Conservation (phyloP, 2,113 vertebrate species). For the Dipodomys ordii region DNA sequence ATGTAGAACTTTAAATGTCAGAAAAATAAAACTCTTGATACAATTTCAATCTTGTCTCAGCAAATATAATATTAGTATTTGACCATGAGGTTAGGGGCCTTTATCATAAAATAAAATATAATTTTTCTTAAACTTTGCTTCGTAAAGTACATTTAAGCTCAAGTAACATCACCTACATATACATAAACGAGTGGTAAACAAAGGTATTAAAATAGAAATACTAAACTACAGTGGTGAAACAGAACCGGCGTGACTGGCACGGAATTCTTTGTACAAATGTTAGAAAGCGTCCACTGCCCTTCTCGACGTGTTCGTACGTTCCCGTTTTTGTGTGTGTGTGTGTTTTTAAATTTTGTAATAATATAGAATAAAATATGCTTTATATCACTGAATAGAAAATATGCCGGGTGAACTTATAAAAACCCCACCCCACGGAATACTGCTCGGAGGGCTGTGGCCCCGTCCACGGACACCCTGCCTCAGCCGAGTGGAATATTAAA, state of each 20-base stretch:
- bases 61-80: slow-evolving; percentile 99
- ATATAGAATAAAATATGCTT: slow-evolving; percentile 99
- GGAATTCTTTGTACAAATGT: slow-evolving; percentile 99
- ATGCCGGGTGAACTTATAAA: slow-evolving; percentile 97
- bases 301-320: slow-evolving; percentile 96
- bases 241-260: slow-evolving; percentile 97
- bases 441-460: slow-evolving; percentile 88
- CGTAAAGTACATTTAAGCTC: slow-evolving; percentile 99
- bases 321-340: slow-evolving; percentile 82
- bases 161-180: slow-evolving; percentile 99
- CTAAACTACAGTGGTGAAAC: slow-evolving; percentile 99
- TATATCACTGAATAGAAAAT: slow-evolving; percentile 99
- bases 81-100: slow-evolving; percentile 99
- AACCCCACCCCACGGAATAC: slow-evolving; percentile 98
- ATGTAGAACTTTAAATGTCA: slow-evolving; percentile 99
- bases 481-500: slow-evolving; percentile 95
- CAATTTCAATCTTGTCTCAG: slow-evolving; percentile 99
- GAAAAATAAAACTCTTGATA: slow-evolving; percentile 99
- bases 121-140: slow-evolving; percentile 99
- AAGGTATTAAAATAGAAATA: slow-evolving; percentile 99
- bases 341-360: slow-evolving; percentile 91
- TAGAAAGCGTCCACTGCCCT: slow-evolving; percentile 96
- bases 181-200: slow-evolving; percentile 99
- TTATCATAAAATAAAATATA: slow-evolving; percentile 99
- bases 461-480: slow-evolving; percentile 81